Percentiles rank a stretch among this genome's conserved stretches.
Conservation (phyloP, 2,888 invertebrate genomes). For the Rhingia rostrata region DNA sequence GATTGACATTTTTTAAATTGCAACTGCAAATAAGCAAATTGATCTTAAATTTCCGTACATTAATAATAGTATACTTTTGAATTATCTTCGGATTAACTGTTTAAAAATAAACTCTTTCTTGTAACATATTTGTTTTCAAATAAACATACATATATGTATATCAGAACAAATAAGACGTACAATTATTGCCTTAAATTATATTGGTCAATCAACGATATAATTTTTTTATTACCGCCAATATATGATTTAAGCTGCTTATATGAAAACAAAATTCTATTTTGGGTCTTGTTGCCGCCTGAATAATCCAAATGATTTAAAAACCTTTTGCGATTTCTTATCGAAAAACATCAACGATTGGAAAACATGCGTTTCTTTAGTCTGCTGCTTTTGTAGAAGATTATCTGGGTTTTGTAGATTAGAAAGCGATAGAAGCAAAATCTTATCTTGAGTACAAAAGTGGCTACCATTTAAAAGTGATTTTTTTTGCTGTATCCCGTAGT, state of each 20-base stretch:
- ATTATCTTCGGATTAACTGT: too few species aligned
- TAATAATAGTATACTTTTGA: too few species aligned
- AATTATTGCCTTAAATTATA: background rate
- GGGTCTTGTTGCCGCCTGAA: constrained; percentile 8
- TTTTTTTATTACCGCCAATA: background rate
- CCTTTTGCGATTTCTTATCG: constrained; percentile 15
- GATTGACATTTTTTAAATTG: too few species aligned
- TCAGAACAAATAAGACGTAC: background rate
- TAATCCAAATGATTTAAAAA: constrained; percentile 13
- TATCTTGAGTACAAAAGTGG: constrained; percentile 26
- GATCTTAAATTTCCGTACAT: too few species aligned
- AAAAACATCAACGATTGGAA: constrained; percentile 32
- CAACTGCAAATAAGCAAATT: too few species aligned
- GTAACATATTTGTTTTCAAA: too few species aligned
- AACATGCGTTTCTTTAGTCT: constrained; percentile 20
- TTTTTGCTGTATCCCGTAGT: constrained; percentile 1
- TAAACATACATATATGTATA: too few species aligned
- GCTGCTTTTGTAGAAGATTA: constrained; percentile 17
- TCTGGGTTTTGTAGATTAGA: constrained; percentile 16
- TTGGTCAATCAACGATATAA: background rate
- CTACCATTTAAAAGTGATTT: constrained; percentile 21
- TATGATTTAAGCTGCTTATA: background rate
- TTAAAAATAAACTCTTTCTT: too few species aligned
- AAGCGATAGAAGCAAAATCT: constrained; percentile 18
- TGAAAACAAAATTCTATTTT: background rate